Evolutionary conservation across 2,888 invertebrate genomes (phyloP).

Genomic region (Metalampra italica): DNA sequence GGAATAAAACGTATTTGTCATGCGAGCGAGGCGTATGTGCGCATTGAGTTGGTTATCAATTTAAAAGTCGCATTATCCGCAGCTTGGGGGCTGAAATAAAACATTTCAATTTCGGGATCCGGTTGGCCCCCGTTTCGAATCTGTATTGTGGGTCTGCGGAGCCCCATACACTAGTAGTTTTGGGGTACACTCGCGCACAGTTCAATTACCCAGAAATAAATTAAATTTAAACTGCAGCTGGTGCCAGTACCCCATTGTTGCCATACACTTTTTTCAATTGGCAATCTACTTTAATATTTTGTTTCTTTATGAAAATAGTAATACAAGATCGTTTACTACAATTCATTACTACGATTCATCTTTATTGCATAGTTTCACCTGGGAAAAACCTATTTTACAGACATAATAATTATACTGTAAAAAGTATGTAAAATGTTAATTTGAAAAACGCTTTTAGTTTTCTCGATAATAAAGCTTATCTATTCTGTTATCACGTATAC

Average conservation of each 20-base stretch:
- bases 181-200: conserved; percentile 44
- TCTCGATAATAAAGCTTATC: too few species aligned
- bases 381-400: too few species aligned
- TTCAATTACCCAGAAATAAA: conserved; percentile 8
- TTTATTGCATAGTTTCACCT: too few species aligned
- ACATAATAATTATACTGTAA: too few species aligned
- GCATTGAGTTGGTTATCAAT: conserved; percentile 72
- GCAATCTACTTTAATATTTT: too few species aligned
- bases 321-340: too few species aligned
- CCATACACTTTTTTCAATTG: too few species aligned
- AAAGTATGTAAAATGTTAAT: too few species aligned
- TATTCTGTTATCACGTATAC: too few species aligned
- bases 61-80: conserved; percentile 71
- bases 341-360: too few species aligned
- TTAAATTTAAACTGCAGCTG: not conserved
- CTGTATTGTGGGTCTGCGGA: conserved; percentile 72
- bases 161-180: conserved; percentile 69
- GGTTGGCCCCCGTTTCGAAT: conserved; percentile 71
- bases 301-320: too few species aligned
- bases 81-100: conserved; percentile 57
- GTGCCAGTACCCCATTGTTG: not conserved
- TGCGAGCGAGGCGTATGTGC: conserved; percentile 39
- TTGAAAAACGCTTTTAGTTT: too few species aligned
- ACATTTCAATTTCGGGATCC: conserved; percentile 79
- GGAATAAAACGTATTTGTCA: conserved; percentile 49